These are phyloP conservation scores for Hyla sarda DNA, from an alignment of 2,113 vertebrate genomes.

Conservation along the genomic window DNA sequence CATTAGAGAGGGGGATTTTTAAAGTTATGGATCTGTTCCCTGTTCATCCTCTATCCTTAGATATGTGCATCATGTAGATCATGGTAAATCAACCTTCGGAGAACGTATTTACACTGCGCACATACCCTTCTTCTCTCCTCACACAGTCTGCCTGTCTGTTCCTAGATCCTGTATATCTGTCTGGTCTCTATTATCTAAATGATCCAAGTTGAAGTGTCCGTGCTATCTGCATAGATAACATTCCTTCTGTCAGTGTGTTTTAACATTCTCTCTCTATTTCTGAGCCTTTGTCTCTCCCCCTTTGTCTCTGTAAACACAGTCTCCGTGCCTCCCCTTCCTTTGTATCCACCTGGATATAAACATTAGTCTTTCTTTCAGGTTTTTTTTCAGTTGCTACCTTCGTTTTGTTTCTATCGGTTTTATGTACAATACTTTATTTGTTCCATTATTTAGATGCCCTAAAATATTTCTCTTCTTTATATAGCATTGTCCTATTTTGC, in stretches of 20 bases:
- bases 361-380: not conserved
- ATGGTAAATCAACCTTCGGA: slow-evolving; percentile 33
- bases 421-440: not conserved
- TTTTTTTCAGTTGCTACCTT: not conserved
- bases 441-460: not conserved
- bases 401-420: not conserved
- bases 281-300: slow-evolving; percentile 12
- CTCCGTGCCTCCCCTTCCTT: slow-evolving; percentile 2
- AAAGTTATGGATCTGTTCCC: not conserved
- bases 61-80: not conserved
- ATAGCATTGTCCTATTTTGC: not conserved
- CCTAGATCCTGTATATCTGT: slow-evolving; percentile 54
- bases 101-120: slow-evolving; percentile 23
- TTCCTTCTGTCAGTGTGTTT: slow-evolving; percentile 48
- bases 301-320: slow-evolving; percentile 42
- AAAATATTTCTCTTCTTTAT: not conserved
- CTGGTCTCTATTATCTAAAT: slow-evolving; percentile 51
- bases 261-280: slow-evolving; percentile 43
- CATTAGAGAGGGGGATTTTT: not conserved
- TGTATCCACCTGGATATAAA: not conserved
- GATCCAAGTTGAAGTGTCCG: slow-evolving; percentile 16
- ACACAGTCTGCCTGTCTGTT: slow-evolving; percentile 36
- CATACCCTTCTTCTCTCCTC: slow-evolving; percentile 25
- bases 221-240: slow-evolving; percentile 31
- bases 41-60: not conserved